A percentile compares a stretch with the other conserved stretches of the same genome.
phyloP scores from a whole-genome alignment of 2,113 vertebrate genomes.

The Ascaphus truei region DNA sequence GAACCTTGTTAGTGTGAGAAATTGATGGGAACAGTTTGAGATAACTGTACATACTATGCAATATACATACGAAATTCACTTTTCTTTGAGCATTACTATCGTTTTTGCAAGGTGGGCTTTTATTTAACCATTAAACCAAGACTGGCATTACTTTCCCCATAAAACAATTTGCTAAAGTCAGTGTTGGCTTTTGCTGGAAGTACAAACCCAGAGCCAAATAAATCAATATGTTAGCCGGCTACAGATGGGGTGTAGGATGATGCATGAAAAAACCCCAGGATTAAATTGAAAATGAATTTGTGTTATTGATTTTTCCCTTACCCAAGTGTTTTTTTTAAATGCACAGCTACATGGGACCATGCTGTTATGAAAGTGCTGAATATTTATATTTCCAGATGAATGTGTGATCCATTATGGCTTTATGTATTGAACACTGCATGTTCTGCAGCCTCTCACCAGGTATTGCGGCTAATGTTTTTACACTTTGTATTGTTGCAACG shows the following conservation, averaged over 20 bases:
- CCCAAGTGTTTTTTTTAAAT: slow-evolving; percentile 31
- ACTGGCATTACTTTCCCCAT: not conserved
- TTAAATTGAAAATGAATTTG: slow-evolving; percentile 45
- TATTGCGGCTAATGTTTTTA: not conserved
- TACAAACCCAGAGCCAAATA: slow-evolving; percentile 33
- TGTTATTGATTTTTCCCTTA: slow-evolving; percentile 41
- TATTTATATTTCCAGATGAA: not conserved
- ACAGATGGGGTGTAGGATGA: slow-evolving; percentile 18
- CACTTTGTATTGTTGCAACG: no score
- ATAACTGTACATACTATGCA: no score
- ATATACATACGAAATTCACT: no score
- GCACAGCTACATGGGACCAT: slow-evolving; percentile 32
- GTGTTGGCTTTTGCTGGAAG: slow-evolving; percentile 32
- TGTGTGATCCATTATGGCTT: slow-evolving; percentile 13
- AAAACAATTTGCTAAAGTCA: slow-evolving; percentile 22
- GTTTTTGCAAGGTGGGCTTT: no score
- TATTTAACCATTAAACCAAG: not conserved
- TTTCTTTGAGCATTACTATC: no score
- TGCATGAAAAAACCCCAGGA: slow-evolving; percentile 42
- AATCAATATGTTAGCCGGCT: slow-evolving; percentile 40
- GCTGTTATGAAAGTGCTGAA: slow-evolving; percentile 12
- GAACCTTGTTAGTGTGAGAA: no score
- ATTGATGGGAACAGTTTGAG: no score
- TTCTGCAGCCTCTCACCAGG: not conserved
- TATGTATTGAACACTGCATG: not conserved